These are phyloP conservation scores for Hippasteria phrygiana DNA, from an alignment of 53 echinoderm and acorn worm species.

Conservation along the genomic window DNA sequence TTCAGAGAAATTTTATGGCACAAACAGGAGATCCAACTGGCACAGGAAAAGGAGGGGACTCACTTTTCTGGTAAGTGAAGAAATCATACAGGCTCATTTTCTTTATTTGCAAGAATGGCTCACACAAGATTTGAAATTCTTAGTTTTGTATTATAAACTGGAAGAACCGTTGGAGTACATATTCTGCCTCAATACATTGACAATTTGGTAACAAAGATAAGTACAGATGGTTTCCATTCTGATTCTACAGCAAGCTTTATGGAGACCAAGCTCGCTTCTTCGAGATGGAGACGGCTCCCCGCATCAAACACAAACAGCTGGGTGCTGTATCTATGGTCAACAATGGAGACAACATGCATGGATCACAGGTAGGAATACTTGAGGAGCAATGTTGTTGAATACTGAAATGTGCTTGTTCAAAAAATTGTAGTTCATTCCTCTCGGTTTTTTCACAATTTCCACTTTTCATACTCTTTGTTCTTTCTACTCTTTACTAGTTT, in stretches of 20 bases:
- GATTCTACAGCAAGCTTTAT: constrained; percentile 77
- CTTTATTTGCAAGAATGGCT: neutral
- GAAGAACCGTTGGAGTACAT: too few species aligned
- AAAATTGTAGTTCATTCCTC: too few species aligned
- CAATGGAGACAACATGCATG: constrained; percentile 93
- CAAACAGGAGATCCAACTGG: constrained; percentile 97
- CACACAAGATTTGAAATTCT: too few species aligned
- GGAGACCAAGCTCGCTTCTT: constrained; percentile 95
- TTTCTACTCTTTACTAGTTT: constrained; percentile 69
- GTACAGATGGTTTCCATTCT: neutral
- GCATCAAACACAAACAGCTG: constrained; percentile 91
- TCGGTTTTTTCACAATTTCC: too few species aligned
- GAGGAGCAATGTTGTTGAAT: neutral
- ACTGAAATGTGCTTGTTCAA: too few species aligned
- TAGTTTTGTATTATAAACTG: too few species aligned
- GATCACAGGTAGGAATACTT: constrained; percentile 80
- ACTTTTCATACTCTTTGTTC: neutral
- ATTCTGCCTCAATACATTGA: neutral
- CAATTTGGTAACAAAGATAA: neutral
- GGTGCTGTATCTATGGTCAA: constrained; percentile 97
- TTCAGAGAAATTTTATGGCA: constrained; percentile 89
- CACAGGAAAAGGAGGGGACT: constrained; percentile 88
- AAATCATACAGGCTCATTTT: neutral
- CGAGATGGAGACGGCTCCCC: constrained; percentile 93
- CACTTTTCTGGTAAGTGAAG: constrained; percentile 76